phyloP scores from a whole-genome alignment of 1,140 invertebrate species.

The Chrysoperla carnea region DNA sequence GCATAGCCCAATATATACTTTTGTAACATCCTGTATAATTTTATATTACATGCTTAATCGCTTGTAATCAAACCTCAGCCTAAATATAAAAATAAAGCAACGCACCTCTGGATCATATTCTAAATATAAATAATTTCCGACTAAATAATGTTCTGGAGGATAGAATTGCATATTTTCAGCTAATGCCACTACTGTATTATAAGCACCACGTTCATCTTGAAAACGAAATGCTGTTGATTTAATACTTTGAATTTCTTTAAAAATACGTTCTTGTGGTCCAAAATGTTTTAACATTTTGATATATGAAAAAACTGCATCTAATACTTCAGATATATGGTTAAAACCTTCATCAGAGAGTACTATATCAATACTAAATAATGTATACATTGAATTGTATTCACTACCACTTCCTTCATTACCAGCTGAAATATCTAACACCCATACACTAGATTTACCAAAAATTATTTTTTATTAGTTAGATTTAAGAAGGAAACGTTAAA shows the following conservation, averaged over 20 bases:
- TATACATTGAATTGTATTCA: conserved; percentile 51
- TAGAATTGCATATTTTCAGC: conserved; percentile 66
- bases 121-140: conserved; percentile 51
- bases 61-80: no score
- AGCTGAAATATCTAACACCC: conserved; percentile 62
- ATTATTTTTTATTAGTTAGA: not conserved
- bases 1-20: no score
- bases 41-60: no score
- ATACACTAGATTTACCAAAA: conserved; percentile 36
- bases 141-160: conserved; percentile 58
- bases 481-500: not conserved
- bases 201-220: conserved; percentile 42
- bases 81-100: no score
- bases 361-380: conserved; percentile 55
- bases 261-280: conserved; percentile 48
- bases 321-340: conserved; percentile 42
- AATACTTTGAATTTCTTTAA: conserved; percentile 55
- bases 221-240: conserved; percentile 54
- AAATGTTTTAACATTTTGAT: conserved; percentile 44
- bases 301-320: conserved; percentile 52
- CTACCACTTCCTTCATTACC: conserved; percentile 60
- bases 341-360: conserved; percentile 65
- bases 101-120: conserved; percentile 65
- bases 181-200: conserved; percentile 63
- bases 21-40: no score